Evolutionary conservation across 2,797 vertebrate genomes (phyloP).

Genomic region (Orientallactaga sibirica): DNA sequence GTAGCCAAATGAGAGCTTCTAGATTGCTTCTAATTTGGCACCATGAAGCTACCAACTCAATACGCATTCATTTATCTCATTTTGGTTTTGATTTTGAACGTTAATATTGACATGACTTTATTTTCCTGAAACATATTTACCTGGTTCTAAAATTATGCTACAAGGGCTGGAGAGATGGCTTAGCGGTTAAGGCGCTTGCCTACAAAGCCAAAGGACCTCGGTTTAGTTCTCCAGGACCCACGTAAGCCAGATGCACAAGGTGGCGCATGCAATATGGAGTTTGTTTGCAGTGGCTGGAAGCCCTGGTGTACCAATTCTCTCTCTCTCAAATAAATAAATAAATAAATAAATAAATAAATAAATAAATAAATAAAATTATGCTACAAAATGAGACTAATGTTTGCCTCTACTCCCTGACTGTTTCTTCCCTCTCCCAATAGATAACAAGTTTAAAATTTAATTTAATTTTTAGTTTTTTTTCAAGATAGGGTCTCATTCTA

Average conservation of each 20-base stretch:
- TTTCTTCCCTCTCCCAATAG: neutral
- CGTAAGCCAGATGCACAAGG: too few relatives aligned
- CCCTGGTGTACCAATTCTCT: too few relatives aligned
- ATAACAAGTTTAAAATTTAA: too few relatives aligned
- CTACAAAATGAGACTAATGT: slow-evolving; percentile 8
- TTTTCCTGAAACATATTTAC: slow-evolving; percentile 26
- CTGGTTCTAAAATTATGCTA: slow-evolving; percentile 33
- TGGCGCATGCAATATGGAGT: too few relatives aligned
- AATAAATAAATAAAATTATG: neutral
- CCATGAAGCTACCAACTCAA: neutral
- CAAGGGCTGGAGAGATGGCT: neutral
- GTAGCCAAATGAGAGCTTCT: neutral
- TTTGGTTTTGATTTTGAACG: neutral
- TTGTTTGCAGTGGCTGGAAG: too few relatives aligned
- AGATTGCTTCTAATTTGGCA: neutral
- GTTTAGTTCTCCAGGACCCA: too few relatives aligned
- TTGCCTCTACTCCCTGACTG: neutral
- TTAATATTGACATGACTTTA: neutral
- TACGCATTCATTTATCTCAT: neutral
- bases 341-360: too few relatives aligned
- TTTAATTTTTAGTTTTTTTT: too few relatives aligned
- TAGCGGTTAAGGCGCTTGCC: too few relatives aligned
- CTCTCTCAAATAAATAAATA: too few relatives aligned
- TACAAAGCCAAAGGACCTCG: too few relatives aligned
- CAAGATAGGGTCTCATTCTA: too few relatives aligned